Base-by-base conservation (phyloP, 2,888 invertebrate species). In the Crematogaster levior region DNA sequence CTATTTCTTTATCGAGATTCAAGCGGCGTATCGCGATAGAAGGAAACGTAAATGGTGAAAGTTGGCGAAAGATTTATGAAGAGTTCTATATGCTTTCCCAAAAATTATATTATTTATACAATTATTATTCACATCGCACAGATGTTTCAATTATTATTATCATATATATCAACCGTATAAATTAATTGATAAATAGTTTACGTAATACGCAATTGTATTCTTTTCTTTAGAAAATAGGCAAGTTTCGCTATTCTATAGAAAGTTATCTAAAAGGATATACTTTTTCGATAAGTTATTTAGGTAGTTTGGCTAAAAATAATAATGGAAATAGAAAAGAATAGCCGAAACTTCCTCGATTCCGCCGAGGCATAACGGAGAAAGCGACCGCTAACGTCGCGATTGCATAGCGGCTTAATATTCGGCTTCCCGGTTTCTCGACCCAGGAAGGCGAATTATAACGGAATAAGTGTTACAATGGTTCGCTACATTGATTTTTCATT, bases 291-390 rank as follows among this genome's bases (percentile, higher is more conserved):
- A 56, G 24, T 46, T 66, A 66, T 51, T 56, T 18, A 68, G 43
- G 56, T 43, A 43, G 43, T 46, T 77, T 66, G 30, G 56, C 34
- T 79, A 79, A 66, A 80, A 72, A 72, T 80, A 72, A 72, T 80
- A 73, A 63, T 34, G 34, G 30, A 10, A n/a, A 43, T 40, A 51
- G 70, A 65, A 72, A 85, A 84, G 84, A 73, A 81, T 72, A 74
- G 75, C 70, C 75, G 65, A 86, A 87, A 89, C 86, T 89, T 88
- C 83, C 89, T 90, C 88, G 85, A 84, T 84, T 88, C 86, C 86
- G 85, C 27, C 84, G 86, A 88, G 85, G 84, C 88, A 85, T 85
- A 86, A 89, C 85, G 86, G 87, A 88, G 88, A 89, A 89, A 89
- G 88, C 83, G 83, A 79, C 83, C 87, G 60, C 74, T 70, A 53